These are phyloP conservation scores for Cabera pusaria DNA, from an alignment of 2,888 invertebrate species.

Conservation along the genomic window DNA sequence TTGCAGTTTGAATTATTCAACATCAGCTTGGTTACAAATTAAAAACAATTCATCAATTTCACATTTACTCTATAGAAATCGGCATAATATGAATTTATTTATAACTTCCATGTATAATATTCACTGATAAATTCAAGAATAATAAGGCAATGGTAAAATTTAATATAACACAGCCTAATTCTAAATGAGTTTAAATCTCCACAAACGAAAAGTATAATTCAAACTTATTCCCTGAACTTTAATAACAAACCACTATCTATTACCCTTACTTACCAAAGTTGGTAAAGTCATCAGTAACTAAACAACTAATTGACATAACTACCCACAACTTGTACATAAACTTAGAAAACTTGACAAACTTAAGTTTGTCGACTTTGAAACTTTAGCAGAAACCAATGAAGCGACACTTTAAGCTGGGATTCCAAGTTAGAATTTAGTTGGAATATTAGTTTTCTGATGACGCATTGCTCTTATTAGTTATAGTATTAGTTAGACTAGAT, in stretches of 20 bases:
- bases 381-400: conserved; percentile 19
- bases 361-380: conserved; percentile 19
- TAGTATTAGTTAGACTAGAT: neutral
- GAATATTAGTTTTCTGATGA: conserved; percentile 15
- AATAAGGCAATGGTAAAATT: too few relatives aligned
- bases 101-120: too few relatives aligned
- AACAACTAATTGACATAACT: conserved; percentile 20
- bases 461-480: conserved; percentile 7
- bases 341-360: conserved; percentile 19
- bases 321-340: conserved; percentile 15
- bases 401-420: conserved; percentile 15
- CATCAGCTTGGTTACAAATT: too few relatives aligned
- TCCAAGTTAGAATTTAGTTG: conserved; percentile 16
- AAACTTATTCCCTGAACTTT: too few relatives aligned
- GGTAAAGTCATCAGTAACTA: conserved; percentile 15
- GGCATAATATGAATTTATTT: too few relatives aligned
- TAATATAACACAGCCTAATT: too few relatives aligned
- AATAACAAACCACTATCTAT: conserved; percentile 15
- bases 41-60: too few relatives aligned
- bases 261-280: conserved; percentile 9
- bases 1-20: too few relatives aligned
- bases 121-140: too few relatives aligned
- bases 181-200: too few relatives aligned
- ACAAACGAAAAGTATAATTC: too few relatives aligned
- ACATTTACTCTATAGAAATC: too few relatives aligned